phyloP scores from a whole-genome alignment of 2,113 vertebrate species.

The Mirza zaza region DNA sequence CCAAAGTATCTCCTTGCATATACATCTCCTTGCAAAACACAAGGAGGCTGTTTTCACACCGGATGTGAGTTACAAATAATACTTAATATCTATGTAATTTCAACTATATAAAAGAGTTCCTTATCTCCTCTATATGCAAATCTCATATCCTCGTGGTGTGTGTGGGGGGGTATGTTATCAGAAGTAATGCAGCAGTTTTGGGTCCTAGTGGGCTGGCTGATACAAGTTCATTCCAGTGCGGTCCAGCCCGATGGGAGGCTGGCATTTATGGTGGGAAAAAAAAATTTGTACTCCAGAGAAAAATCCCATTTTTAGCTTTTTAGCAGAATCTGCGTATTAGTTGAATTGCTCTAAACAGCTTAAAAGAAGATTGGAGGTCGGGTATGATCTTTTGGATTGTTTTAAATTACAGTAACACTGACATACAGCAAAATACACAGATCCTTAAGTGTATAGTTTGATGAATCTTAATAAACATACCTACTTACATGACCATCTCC shows the following conservation, averaged over 20 bases:
- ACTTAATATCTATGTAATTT: neutral
- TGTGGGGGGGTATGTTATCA: neutral
- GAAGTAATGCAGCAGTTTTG: neutral
- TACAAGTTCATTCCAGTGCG: conserved; percentile 35
- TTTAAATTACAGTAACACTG: neutral
- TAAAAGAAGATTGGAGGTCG: neutral
- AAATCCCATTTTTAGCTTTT: conserved; percentile 45
- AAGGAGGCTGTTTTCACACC: neutral
- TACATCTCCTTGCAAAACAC: neutral
- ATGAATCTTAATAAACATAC: neutral
- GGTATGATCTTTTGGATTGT: neutral
- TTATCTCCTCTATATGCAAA: neutral
- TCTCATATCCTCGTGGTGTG: neutral
- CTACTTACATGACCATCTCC: neutral
- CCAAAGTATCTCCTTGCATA: neutral
- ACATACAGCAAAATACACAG: conserved; percentile 14
- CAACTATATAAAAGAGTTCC: neutral
- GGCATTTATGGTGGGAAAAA: conserved; percentile 36
- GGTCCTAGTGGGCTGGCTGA: neutral
- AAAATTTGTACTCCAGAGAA: neutral
- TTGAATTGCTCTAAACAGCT: conserved; percentile 17
- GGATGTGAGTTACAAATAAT: neutral
- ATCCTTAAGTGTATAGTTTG: neutral
- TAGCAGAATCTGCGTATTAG: conserved; percentile 15
- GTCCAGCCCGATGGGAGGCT: conserved; percentile 7